Evolutionary conservation across 2,797 vertebrate species (phyloP).

Genomic region (Choloepus didactylus): DNA sequence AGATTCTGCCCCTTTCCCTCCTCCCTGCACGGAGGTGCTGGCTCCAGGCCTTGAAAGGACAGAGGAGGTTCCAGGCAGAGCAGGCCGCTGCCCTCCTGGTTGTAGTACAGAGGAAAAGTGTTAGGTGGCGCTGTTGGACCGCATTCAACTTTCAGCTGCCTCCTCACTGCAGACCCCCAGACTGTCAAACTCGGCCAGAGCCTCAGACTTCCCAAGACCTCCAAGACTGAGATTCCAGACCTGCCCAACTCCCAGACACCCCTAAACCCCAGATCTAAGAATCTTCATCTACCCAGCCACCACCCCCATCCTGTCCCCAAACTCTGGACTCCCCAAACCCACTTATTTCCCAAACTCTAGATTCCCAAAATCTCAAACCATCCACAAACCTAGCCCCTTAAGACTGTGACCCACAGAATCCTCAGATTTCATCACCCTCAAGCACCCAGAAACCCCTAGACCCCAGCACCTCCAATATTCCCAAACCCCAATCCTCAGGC

Average conservation of each 20-base stretch:
- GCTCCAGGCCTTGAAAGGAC: not conserved
- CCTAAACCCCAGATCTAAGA: not conserved
- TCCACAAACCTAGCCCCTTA: not conserved
- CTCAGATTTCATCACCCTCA: not conserved
- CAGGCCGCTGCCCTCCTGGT: fast-evolving
- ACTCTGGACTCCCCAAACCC: not conserved
- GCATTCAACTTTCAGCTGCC: not conserved
- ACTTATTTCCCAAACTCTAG: not conserved
- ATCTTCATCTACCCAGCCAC: not conserved
- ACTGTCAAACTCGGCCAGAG: too few relatives aligned
- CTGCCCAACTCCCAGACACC: not conserved
- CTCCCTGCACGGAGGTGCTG: too few relatives aligned
- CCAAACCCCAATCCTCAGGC: not conserved
- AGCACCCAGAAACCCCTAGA: not conserved
- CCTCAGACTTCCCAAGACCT: not conserved
- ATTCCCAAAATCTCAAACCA: not conserved
- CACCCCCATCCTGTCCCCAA: not conserved
- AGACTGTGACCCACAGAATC: not conserved
- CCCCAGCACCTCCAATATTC: not conserved
- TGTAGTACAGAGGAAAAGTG: not conserved
- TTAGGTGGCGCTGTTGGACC: slow-evolving; percentile 51
- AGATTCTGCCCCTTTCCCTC: not conserved
- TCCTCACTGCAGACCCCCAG: not conserved
- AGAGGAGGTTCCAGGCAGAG: fast-evolving
- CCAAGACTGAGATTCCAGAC: not conserved